Base-by-base conservation (phyloP, 2,113 vertebrate genomes). In the Boleophthalmus pectinirostris region DNA sequence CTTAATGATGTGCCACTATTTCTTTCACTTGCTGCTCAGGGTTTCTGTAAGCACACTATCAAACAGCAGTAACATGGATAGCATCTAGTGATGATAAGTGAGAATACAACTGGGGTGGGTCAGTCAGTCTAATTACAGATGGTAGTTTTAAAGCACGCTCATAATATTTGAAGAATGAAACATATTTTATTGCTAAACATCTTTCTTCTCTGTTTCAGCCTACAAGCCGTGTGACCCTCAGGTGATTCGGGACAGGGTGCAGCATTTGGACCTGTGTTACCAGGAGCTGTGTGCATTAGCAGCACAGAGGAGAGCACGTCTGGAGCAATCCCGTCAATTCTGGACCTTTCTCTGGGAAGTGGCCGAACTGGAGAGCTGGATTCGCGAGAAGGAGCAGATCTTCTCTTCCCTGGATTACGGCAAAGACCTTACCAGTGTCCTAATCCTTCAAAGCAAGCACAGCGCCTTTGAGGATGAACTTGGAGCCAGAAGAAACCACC, bases 291-390 rank as follows among this genome's bases (percentile, higher is more conserved):
- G 94, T 66, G 84, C 82, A 1, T 92, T 98, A 82, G 95, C 95
- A 0, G 91, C 94, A 0, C 93, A 95, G 53, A 92, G 97, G 25
- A 94, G 95, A 75, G 93, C 91, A 33, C 91, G 91, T 6, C 87
- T 99, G 81, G 93, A 96, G 84, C 96, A 97, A 81, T 99, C 97
- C 3, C 94, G 95, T 1, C 90, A 91, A 29, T 93, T 98, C 85
- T 99, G 97, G 96, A 94, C 95, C 82, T 97, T 97, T 88, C 93
- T 98, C 72, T 97, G 97, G 95, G 97, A 99, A 89, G 93, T 94
- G 91, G 93, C 95, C 0, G 97, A 99, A 85, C 91, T 96, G 0
- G 97, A 98, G 83, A 94, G 94, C 85, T 99, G 98, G 98, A 96
- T 99, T 78, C 95, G 95, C 70, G 98, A 99, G 84, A 97, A 97